Evolutionary conservation across 2,113 vertebrate species (phyloP), one percentile per base, ranked within the genome.

Genomic region (Clupea harengus): DNA sequence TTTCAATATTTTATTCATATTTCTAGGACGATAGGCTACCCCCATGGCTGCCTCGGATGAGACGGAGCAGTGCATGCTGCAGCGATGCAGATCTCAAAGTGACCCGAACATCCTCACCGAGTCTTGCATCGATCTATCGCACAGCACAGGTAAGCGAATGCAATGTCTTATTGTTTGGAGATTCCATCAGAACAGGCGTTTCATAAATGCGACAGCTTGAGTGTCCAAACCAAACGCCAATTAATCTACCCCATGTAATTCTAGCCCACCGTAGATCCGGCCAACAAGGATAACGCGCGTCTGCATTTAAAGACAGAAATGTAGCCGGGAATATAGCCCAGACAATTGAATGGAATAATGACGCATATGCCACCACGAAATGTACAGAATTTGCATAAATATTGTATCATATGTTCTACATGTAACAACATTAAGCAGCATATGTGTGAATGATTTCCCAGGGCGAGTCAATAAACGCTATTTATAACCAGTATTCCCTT

Each of bases 81-180:
- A 97, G 50, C 93, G 97, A 96, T 97, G 96, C 95, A 96, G 97
- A 94, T 99, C 97, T 91, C 97, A 97, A 95, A 99, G 97, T 94
- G 97, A 99, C 96, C 97, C 97, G 94, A 99, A 95, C 96, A 96
- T 97, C 95, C 96, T 97, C 92, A 94, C 94, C 49, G 97, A 98
- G 88, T 91, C 96, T 90, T 92, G 92, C 89, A 92, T 96, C 72
- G 96, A 95, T 92, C 91, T 96, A 89, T 92, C 94, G 85, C 94
- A 96, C 92, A 92, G 86, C 91, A 88, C 96, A 97, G 97, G 97
- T 98, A 97, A 94, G 91, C 82, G 2, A 83, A 64, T 82, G 82
- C 45, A 67, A 72, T 67, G 60, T 86, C 64, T 83, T 86, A 83
- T 92, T 89, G 64, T 90, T 81, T 88, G 49, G 44, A 44, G 39